Evolutionary conservation across 1,140 invertebrate genomes (phyloP).

Genomic region (Cydia strobilella): DNA sequence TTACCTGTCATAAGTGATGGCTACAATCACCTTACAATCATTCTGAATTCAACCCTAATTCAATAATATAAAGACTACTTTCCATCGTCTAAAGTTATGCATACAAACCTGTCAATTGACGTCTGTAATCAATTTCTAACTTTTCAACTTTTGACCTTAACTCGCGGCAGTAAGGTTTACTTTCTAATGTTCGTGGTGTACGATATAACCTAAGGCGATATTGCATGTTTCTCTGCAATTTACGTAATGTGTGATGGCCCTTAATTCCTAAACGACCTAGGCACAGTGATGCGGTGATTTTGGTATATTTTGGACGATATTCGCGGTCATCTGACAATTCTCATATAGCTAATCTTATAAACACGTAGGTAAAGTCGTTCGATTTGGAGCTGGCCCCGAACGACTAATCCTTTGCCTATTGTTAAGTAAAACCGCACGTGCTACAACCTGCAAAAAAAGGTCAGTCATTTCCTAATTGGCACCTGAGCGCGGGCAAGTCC

Average conservation of each 20-base stretch:
- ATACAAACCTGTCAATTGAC: constrained; percentile 32
- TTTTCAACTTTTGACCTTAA: background rate
- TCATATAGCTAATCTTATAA: too few relatives aligned
- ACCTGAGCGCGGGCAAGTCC: too few relatives aligned
- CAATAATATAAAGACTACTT: background rate
- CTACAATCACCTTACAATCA: background rate
- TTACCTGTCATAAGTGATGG: background rate
- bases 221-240: constrained; percentile 38
- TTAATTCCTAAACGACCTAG: constrained; percentile 34
- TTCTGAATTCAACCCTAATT: background rate
- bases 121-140: constrained; percentile 32
- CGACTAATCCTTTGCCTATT: too few relatives aligned
- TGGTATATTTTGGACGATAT: background rate
- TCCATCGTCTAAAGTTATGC: background rate
- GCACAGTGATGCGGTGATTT: background rate
- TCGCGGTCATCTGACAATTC: background rate
- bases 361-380: too few relatives aligned
- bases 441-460: too few relatives aligned
- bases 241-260: constrained; percentile 39
- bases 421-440: too few relatives aligned
- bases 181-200: background rate
- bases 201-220: background rate
- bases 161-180: background rate
- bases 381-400: too few relatives aligned
- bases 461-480: too few relatives aligned